Evolutionary conservation across 2,113 vertebrate species (phyloP), one percentile per base, ranked within the genome.

Genomic region (Lota lota): DNA sequence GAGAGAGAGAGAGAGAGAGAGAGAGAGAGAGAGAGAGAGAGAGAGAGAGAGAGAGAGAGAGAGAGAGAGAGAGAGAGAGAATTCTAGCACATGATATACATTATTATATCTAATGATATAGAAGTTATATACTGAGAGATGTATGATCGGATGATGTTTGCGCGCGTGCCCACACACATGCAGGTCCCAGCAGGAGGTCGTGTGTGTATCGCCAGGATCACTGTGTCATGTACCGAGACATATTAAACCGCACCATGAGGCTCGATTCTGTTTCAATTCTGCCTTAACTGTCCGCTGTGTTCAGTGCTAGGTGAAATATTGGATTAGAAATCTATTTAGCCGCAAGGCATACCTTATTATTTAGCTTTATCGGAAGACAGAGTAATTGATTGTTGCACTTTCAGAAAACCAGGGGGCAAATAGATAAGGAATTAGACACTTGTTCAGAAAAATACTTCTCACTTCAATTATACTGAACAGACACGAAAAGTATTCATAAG

Each of bases 341-440:
- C 54, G 10, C 64, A 61, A 86, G 84, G 76, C 28, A 79, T 83
- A 71, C 63, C 73, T 85, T 68, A 73, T 87, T 87, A 87, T 83
- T 82, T 84, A 86, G 28, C 80, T 63, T 82, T 85, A 87, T 84
- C 74, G 76, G 75, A 75, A 78, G 82, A 79, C 74, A 69, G 72
- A 79, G 70, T 85, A 85, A 88, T 88, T 90, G 83, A 90, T 86
- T 80, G 70, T 77, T 75, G 71, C 15, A 19, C 69, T 64, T 72
- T 75, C 63, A 87, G 73, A 64, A 84, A 84, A 82, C 82, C 79
- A 79, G 65, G 64, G 28, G 79, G 81, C 72, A 79, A 82, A 84
- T 74, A 79, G 75, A 85, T 81, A 82, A 80, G 76, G 83, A 86
- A 85, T 85, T 85, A 84, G 72, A 80, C 72, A 73, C 76, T 80